Evolutionary conservation across 2,113 vertebrate genomes (phyloP).

Genomic region (Actenoides hombroni): DNA sequence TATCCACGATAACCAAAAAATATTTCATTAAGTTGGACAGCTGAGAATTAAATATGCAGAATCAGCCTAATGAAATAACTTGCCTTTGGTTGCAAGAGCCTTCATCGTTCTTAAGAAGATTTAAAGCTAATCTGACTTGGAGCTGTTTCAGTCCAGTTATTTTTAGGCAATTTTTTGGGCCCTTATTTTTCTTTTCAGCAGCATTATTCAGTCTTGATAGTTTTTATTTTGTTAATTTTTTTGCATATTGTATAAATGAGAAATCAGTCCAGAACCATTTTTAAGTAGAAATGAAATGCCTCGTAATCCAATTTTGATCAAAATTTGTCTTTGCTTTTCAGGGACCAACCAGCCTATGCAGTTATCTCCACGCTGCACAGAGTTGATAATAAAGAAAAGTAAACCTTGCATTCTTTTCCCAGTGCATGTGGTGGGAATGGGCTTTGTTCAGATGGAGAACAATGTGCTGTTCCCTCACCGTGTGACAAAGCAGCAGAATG

Average conservation of each 20-base stretch:
- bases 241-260: constrained; percentile 37
- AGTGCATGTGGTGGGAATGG: background rate
- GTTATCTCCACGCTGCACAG: constrained; percentile 34
- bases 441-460: constrained; percentile 54
- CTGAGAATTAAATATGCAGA: constrained; percentile 39
- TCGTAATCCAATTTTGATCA: constrained; percentile 65
- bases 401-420: constrained; percentile 41
- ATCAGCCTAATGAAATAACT: constrained; percentile 61
- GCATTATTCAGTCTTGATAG: constrained; percentile 39
- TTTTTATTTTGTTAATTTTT: constrained; percentile 44
- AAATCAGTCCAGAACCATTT: constrained; percentile 57
- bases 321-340: constrained; percentile 57
- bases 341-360: background rate
- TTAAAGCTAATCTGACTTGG: constrained; percentile 57
- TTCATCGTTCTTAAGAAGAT: constrained; percentile 57
- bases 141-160: constrained; percentile 43
- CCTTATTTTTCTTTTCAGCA: constrained; percentile 32
- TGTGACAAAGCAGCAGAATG: constrained; percentile 1
- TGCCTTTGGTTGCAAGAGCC: constrained; percentile 44
- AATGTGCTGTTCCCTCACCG: background rate
- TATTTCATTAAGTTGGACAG: constrained; percentile 2
- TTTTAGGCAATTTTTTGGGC: background rate
- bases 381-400: constrained; percentile 48
- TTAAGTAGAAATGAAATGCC: constrained; percentile 63
- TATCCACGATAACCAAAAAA: constrained; percentile 22